Evolutionary conservation across 2,797 vertebrate genomes (phyloP), one percentile per base, ranked within the genome.

Genomic region (Coracias cyanogaster): DNA sequence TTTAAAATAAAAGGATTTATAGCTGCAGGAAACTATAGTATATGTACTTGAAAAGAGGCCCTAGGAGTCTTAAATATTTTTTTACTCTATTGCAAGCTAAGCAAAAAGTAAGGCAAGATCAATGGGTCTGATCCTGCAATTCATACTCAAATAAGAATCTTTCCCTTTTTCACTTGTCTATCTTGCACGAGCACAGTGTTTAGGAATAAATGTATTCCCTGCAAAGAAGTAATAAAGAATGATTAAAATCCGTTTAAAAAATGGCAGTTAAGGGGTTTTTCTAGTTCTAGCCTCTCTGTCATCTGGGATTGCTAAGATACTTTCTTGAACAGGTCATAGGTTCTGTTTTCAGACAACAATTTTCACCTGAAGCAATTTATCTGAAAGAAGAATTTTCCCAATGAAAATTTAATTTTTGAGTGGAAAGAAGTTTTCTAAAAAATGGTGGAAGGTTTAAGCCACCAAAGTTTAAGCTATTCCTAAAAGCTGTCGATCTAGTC

Each of bases 61-160:
- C 77, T 84, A 74, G 37, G 26, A 76, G 12, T 76, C 61, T 93
- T 76, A 92, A 86, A 88, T 74, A 16, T 84, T 86, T 90, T 93
- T 91, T 83, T 84, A 2, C 74, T 89, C 15, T 41, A 64, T 43
- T 69, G 67, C 64, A 94, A 90, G 16, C 67, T 88, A 95, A 93
- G 80, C 66, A 83, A 76, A 92, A 92, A 84, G 51, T 48, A 87
- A 89, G 21, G 25, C 39, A 89, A 73, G 60, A 84, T 57, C 54
- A 80, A n/a, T 72, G 58, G 88, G 58, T 82, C 66, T 66, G 85
- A 94, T 96, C 67, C 87, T 84, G 82, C 41, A 62, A 71, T 43
- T 26, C 22, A 14, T 52, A 69, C 15, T 87, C 55, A 94, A 86
- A 90, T 90, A 73, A 79, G 70, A 51, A 65, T 37, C 6, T 81